Evolutionary conservation across 2,888 invertebrate species (phyloP).

Genomic region (Torymus texanus): DNA sequence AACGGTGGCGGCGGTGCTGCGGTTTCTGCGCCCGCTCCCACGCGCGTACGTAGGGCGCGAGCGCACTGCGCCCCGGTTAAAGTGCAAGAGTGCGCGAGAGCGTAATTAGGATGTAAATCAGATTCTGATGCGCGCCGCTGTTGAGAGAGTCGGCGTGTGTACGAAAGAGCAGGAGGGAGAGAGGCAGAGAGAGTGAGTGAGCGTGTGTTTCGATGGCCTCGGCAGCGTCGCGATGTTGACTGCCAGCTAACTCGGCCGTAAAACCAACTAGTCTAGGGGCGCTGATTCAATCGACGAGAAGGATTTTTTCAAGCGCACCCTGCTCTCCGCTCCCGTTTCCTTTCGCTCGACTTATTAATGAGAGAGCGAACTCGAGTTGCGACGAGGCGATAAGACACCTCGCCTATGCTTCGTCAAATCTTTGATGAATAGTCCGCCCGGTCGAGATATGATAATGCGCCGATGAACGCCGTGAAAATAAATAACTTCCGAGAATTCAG

Average conservation of each 20-base stretch:
- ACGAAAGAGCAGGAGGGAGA: background rate
- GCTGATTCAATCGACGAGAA: slow-evolving; percentile 10
- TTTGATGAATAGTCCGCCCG: background rate
- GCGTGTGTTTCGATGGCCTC: too few species aligned
- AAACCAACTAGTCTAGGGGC: slow-evolving; percentile 34
- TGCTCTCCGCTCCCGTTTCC: background rate
- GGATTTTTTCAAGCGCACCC: background rate
- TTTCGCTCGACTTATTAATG: slow-evolving; percentile 21
- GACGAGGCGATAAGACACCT: slow-evolving; percentile 4
- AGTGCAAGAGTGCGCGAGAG: slow-evolving; percentile 55
- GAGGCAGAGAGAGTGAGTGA: background rate
- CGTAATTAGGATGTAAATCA: slow-evolving; percentile 70
- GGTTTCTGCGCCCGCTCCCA: slow-evolving; percentile 4
- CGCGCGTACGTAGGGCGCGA: background rate
- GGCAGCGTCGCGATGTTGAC: slow-evolving; percentile 23
- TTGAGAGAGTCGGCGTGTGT: slow-evolving; percentile 27
- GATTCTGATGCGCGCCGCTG: slow-evolving; percentile 60
- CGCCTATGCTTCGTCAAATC: background rate
- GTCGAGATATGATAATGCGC: background rate
- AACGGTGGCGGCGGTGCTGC: slow-evolving; percentile 1
- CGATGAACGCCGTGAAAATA: background rate
- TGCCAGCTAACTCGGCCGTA: slow-evolving; percentile 29
- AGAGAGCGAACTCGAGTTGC: background rate
- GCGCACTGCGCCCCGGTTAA: slow-evolving; percentile 51
- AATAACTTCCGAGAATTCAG: slow-evolving; percentile 7